phyloP scores from a whole-genome alignment of 2,113 vertebrate genomes.

The Scopus umbretta region DNA sequence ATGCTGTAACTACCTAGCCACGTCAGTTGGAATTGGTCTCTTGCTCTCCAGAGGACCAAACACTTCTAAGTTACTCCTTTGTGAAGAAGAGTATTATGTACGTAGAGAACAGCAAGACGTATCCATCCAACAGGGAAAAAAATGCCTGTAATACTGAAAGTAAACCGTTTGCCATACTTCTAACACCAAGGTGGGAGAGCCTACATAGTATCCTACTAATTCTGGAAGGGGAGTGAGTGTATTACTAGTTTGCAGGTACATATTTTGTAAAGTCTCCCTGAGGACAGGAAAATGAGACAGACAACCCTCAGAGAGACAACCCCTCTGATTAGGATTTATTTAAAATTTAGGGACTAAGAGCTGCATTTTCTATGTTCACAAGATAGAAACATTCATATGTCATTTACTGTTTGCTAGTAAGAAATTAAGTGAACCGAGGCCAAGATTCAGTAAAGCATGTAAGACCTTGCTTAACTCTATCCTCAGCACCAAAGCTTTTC shows the following conservation, averaged over 20 bases:
- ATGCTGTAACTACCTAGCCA: neutral
- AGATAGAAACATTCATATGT: neutral
- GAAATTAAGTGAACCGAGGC: neutral
- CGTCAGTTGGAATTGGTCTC: rapidly evolving
- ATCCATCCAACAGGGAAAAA: neutral
- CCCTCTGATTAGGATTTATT: neutral
- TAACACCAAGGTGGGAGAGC: neutral
- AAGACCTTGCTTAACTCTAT: neutral
- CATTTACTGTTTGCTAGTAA: neutral
- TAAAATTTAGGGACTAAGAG: neutral
- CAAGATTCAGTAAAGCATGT: neutral
- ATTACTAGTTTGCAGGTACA: neutral
- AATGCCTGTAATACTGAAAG: neutral
- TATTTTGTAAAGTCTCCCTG: neutral
- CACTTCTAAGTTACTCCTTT: neutral
- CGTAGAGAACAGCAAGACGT: neutral
- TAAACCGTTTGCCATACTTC: neutral
- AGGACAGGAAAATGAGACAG: neutral
- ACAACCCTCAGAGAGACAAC: neutral
- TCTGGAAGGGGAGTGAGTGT: neutral
- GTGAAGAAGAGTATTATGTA: neutral
- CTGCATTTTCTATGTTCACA: neutral
- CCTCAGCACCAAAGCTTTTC: neutral
- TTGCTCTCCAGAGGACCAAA: neutral
- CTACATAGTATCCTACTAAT: too few species aligned